These are phyloP conservation scores for Virgularia gustaviana DNA, from an alignment of 92 coral and sea anemone genomes.

Conservation along the genomic window DNA sequence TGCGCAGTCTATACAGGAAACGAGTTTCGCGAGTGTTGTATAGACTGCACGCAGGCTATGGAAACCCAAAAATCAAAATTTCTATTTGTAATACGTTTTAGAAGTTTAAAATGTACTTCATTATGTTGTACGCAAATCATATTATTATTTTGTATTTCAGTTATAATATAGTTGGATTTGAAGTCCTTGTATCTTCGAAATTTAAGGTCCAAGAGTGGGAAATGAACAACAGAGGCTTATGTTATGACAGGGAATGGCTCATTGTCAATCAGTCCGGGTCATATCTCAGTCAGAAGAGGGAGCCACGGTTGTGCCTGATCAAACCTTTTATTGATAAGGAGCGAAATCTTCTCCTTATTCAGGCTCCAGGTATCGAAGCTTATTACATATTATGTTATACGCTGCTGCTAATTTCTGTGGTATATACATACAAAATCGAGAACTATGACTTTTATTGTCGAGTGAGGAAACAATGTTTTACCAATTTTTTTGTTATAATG, in stretches of 20 bases:
- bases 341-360: conserved; percentile 36
- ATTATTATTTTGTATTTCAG: too few species aligned
- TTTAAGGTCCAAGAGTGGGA: conserved; percentile 71
- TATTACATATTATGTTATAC: not conserved
- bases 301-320: conserved; percentile 72
- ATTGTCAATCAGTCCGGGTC: conserved; percentile 70
- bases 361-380: conserved; percentile 75
- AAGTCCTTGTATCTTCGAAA: not conserved
- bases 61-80: too few species aligned
- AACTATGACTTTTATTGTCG: too few species aligned
- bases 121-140: too few species aligned
- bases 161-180: not conserved
- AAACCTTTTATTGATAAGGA: conserved; percentile 64
- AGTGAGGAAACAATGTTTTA: not conserved
- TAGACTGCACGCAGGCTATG: too few species aligned
- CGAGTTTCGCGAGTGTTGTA: too few species aligned
- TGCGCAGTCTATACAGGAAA: too few species aligned
- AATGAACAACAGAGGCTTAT: conserved; percentile 73
- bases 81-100: too few species aligned
- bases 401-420: not conserved
- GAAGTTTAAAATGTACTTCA: too few species aligned
- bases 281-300: conserved; percentile 86
- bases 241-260: conserved; percentile 94
- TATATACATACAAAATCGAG: too few species aligned
- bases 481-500: not conserved